Base-by-base conservation (phyloP, 2,797 vertebrate genomes). In the Etheostoma perlongum region DNA sequence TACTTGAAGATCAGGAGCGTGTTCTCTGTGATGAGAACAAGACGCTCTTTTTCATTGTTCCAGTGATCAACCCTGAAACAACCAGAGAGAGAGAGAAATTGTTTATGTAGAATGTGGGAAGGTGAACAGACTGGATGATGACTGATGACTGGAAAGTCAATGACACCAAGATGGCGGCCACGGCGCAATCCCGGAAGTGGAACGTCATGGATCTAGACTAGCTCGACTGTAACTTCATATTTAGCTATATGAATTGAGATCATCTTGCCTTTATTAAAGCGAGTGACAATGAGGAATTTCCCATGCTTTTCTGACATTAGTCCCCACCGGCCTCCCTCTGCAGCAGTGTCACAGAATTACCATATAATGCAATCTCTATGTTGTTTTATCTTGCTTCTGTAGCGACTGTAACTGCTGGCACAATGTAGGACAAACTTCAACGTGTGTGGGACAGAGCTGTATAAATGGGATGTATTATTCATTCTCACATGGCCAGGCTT, bases 31-130 rank as follows among this genome's bases (percentile, higher is more conserved):
- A 97, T 87, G 23, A 96, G 14, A 63, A 94, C 76, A 0, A 95
- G 55, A 1, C 95, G 94, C 80, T 97, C 96, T 74, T 94, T 95
- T 74, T 97, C 95, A 2, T 97, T 96, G 92, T 97, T 97, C 96
- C 96, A 96, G 78, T 96, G 95, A 84, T 97, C 96, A 67, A 94
- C 92, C 85, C 96, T 96, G 85, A 40, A 86, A 80, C 36, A 64
- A 51, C 21, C 55, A 68, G 25, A 63, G 2, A 66, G 4, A 52
- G 13, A 33, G 30, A 33, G 30, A 63, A 16, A 27, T 30, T 40
- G 10, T 65, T 9, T 18, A 13, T 1, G 1, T 12, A 5, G 5
- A 57, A 14, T 13, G 16, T 25, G 23, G 5, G 25, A 36, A n/a
- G 30, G 8, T 21, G 14, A 21, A 12, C 19, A 73, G 49, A 73